Base-by-base conservation (phyloP, 2,888 invertebrate species). In the Rotaria sp. region DNA sequence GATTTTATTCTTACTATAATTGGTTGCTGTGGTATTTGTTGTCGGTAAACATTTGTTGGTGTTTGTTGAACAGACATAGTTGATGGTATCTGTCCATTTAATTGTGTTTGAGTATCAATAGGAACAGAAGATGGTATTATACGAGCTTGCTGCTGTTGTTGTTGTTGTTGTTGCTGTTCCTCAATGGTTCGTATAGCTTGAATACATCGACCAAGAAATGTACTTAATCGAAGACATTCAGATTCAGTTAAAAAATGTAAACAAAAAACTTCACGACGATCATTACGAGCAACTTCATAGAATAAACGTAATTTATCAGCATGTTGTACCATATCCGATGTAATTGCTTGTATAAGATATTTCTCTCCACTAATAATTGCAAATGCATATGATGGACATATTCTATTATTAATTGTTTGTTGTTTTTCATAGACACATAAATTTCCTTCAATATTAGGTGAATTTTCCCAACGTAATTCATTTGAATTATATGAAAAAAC, bases 401-500 rank as follows among this genome's bases (percentile, higher is more conserved):
- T 3, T 45, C 26, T 45, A n/a, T 41, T 45, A 15, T 41, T 80
- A 2, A 80, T 45, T 11, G 11, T 26, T 80, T 80, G 80, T 45
- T 80, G 80, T n/a, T n/a, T 24, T 45, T 80, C 80, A n/a, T 80
- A 80, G 10, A n/a, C 45, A 45, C 41, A 45, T 45, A 80, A 45
- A 5, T 41, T 80, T 2, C 80, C 80, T 80, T 80, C 80, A 10
- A 80, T 80, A n/a, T 80, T 41, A 45, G 80, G 45, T 45, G 80
- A 45, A n/a, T 80, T 80, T 80, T 80, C 80, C 80, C 80, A 80
- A 26, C 80, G 80, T n/a, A 80, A n/a, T 38, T 80, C 80, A 26
- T 2, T n/a, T 45, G 80, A 80, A 45, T 80, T 80, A n/a, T 45
- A 80, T 26, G 80, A 45, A 80, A 80, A 80, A 5, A 45, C 41